Evolutionary conservation across 2,113 vertebrate genomes (phyloP).

Genomic region (Microtus richardsoni): DNA sequence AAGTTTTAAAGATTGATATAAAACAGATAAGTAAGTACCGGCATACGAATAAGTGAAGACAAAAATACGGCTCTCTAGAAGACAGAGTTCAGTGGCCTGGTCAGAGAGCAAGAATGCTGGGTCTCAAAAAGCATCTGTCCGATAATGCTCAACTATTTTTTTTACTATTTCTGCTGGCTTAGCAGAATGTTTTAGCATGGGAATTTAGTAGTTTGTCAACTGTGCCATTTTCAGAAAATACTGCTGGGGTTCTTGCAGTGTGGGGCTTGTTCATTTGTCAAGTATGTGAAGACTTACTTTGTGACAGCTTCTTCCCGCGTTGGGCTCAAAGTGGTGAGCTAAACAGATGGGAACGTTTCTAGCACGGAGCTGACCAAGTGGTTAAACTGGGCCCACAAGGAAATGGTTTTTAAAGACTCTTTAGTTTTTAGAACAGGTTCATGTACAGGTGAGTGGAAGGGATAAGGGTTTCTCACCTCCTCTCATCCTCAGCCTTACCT

Average conservation of each 20-base stretch:
- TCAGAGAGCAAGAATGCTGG: neutral
- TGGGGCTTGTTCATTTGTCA: neutral
- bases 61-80: neutral
- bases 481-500: neutral
- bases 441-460: neutral
- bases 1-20: neutral
- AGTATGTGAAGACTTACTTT: neutral
- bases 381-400: neutral
- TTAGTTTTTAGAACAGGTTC: neutral
- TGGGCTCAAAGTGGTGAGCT: neutral
- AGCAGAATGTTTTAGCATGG: neutral
- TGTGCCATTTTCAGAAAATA: neutral
- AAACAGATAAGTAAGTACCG: neutral
- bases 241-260: neutral
- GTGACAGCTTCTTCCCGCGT: neutral
- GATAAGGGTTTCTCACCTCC: neutral
- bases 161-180: slow-evolving; percentile 18
- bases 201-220: neutral
- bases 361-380: neutral
- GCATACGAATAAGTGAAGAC: neutral
- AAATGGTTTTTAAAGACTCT: neutral
- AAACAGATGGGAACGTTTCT: neutral
- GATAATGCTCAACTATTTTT: neutral
- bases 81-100: neutral
- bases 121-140: neutral